Evolutionary conservation across 2,888 invertebrate species (phyloP), one percentile per base, ranked within the genome.

Genomic region (Serripes groenlandicus): DNA sequence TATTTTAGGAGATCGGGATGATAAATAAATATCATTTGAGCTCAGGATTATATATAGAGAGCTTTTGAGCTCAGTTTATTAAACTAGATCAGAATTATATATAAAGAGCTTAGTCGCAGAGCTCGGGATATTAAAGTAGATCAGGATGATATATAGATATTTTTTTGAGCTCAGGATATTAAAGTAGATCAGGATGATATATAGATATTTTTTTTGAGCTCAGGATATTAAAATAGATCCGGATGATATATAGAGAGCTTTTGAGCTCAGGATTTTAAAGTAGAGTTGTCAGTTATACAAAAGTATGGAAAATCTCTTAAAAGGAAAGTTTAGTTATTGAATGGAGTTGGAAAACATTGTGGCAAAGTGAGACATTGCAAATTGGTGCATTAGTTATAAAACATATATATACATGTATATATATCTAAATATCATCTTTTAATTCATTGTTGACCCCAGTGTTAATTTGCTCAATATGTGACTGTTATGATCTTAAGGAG

Each of bases 111-210:
- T 49, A 49, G 15, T n/a, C n/a, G n/a, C 15, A 49, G 78, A 30
- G 78, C 81, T 34, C 80, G 81, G 32, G 73, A 83, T 35, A 49
- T 49, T 49, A 49, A 49, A 21, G 21, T 49, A 49, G 49, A 49
- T 21, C 49, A 49, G 21, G 49, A 49, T 49, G 49, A 49, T 3
- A 21, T 49, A 21, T 49, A 15, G 42, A 42, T 42, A 42, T 42
- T 42, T 42, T 42, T 86, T 54, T 81, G 81, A 37, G 78, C 83
- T 28, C 80, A 83, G 32, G 73, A 81, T 35, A 86, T 86, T 32
- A 78, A 42, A 26, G n/a, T 83, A 30, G 42, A 80, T 21, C 70
- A 75, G n/a, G 74, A 89, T 68, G 82, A 85, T 26, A 5, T 62
- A 7, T 34, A 34, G 3, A 49, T 2, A 49, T 3, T 49, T 49